Evolutionary conservation across 2,797 vertebrate genomes (phyloP).

Genomic region (Nothura maculosa): DNA sequence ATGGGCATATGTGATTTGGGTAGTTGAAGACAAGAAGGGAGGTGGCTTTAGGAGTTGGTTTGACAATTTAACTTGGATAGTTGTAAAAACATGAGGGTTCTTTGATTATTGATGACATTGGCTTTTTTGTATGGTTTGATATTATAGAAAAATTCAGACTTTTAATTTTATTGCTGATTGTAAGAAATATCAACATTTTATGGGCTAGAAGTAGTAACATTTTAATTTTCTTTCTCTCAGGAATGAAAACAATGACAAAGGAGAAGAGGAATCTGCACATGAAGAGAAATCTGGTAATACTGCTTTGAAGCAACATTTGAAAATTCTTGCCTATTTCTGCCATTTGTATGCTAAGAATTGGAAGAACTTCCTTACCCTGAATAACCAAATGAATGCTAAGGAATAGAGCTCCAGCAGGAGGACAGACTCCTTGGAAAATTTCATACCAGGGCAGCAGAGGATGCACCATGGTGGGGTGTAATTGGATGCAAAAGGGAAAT

Average conservation of each 20-base stretch:
- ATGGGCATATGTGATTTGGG: neutral
- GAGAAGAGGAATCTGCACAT: conserved; percentile 41
- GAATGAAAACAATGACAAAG: conserved; percentile 49
- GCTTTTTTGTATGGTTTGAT: neutral
- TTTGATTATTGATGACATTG: neutral
- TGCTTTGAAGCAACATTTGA: neutral
- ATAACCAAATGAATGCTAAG: neutral
- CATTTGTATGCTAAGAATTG: neutral
- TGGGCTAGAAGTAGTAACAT: neutral
- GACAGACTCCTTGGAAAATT: neutral
- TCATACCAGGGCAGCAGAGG: neutral
- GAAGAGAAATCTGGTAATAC: conserved; percentile 79
- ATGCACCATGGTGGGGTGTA: neutral
- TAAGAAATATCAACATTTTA: neutral
- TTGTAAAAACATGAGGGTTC: neutral
- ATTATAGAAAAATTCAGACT: neutral
- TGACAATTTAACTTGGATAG: neutral
- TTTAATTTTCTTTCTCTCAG: conserved; percentile 66
- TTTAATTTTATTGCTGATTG: neutral
- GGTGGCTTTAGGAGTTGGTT: neutral
- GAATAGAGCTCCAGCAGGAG: neutral
- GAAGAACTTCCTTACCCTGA: neutral
- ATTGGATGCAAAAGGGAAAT: neutral
- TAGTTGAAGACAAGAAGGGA: neutral
- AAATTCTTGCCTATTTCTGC: neutral